These are phyloP conservation scores for Gymnoscopelus microlampas DNA, from an alignment of 2,797 vertebrate species.

Conservation along the genomic window DNA sequence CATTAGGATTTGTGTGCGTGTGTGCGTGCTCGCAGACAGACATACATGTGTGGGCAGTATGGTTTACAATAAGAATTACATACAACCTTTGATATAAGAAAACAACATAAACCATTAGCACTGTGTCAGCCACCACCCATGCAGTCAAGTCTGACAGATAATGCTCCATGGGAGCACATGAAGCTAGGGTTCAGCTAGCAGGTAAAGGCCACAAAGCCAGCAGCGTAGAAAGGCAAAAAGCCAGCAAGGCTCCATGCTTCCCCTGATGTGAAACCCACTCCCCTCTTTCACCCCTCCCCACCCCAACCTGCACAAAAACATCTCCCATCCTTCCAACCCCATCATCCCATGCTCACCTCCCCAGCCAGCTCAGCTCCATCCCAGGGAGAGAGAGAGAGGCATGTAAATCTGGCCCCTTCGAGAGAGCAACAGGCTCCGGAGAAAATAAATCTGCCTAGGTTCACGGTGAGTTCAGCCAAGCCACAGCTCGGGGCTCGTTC, in stretches of 20 bases:
- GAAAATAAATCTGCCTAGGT: slow-evolving; percentile 79
- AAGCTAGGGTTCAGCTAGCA: slow-evolving; percentile 16
- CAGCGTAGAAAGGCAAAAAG: slow-evolving; percentile 21
- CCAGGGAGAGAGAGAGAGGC: slow-evolving; percentile 54
- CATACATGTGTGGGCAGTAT: slow-evolving; percentile 9
- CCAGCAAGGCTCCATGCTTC: slow-evolving; percentile 2
- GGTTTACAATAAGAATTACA: slow-evolving; percentile 32
- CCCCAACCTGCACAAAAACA: slow-evolving; percentile 23
- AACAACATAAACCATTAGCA: slow-evolving; percentile 31
- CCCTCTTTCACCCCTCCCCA: not conserved
- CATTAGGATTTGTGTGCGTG: not conserved
- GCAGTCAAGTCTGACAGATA: slow-evolving; percentile 38
- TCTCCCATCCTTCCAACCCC: slow-evolving; percentile 33
- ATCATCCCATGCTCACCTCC: slow-evolving; percentile 55
- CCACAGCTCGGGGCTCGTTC: slow-evolving; percentile 66
- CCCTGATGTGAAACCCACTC: slow-evolving; percentile 14
- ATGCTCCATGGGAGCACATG: slow-evolving; percentile 31
- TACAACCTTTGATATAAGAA: slow-evolving; percentile 12
- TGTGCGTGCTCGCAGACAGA: not conserved
- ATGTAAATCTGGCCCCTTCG: slow-evolving; percentile 72
- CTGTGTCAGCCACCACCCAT: slow-evolving; percentile 39
- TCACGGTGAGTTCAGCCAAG: slow-evolving; percentile 85
- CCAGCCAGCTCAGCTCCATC: slow-evolving; percentile 45
- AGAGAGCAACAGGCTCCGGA: slow-evolving; percentile 74
- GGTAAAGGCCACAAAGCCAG: not conserved